A percentile compares a stretch with the other conserved stretches of the same genome.
phyloP scores from a whole-genome alignment of 2,797 vertebrate genomes.

The Carapus acus region DNA sequence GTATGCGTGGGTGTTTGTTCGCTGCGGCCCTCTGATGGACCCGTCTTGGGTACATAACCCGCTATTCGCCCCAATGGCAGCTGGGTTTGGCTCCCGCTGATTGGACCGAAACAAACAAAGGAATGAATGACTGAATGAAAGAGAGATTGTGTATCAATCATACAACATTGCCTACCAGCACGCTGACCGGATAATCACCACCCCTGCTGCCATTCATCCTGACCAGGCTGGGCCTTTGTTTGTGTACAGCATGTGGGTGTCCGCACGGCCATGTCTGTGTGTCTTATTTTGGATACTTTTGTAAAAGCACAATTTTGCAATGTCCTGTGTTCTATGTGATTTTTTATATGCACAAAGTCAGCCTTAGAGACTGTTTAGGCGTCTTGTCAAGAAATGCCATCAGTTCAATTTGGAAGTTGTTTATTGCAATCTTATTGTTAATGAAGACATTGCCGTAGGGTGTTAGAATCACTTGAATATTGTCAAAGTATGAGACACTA shows the following conservation, averaged over 20 bases:
- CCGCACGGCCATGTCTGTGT: constrained; percentile 8
- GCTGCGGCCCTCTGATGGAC: too few species aligned
- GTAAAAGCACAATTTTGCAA: constrained; percentile 54
- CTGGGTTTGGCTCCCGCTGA: too few species aligned
- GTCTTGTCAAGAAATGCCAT: constrained; percentile 34
- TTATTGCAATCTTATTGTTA: constrained; percentile 39
- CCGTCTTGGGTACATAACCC: too few species aligned
- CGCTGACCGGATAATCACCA: constrained; percentile 47
- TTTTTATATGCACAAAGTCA: constrained; percentile 62
- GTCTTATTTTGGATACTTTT: constrained; percentile 49
- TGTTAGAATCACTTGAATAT: constrained; percentile 56
- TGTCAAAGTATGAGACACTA: constrained; percentile 43
- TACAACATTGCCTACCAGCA: constrained; percentile 32
- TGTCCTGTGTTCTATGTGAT: constrained; percentile 43
- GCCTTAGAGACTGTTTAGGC: constrained; percentile 20
- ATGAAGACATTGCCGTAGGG: constrained; percentile 40
- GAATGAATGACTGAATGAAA: too few species aligned
- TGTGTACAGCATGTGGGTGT: constrained; percentile 18
- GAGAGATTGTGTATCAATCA: constrained; percentile 22
- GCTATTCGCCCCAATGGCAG: too few species aligned
- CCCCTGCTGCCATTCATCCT: constrained; percentile 24
- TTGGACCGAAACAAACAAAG: too few species aligned
- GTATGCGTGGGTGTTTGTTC: too few species aligned
- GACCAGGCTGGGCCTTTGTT: constrained; percentile 42
- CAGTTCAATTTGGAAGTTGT: constrained; percentile 30